These are phyloP conservation scores for Platorchestia sp. DNA, from an alignment of 1,140 invertebrate species.

Conservation along the genomic window DNA sequence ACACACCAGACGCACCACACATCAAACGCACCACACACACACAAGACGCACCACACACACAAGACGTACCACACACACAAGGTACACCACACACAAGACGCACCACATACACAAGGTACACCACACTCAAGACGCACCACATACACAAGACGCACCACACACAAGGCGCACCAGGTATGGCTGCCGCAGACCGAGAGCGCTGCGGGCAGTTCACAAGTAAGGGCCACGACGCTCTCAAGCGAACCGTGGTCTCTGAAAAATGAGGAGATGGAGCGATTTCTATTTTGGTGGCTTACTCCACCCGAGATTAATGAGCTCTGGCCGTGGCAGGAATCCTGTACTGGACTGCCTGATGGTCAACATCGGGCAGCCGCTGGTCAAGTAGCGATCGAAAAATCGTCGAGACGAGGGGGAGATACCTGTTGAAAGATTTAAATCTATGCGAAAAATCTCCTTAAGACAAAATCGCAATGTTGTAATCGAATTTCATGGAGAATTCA, in stretches of 20 bases:
- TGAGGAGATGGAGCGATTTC: constrained; percentile 24
- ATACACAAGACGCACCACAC: too few relatives aligned
- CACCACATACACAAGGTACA: too few relatives aligned
- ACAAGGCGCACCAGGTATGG: too few relatives aligned
- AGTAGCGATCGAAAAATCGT: neutral
- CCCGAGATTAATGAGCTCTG: constrained; percentile 15
- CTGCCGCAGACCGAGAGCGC: too few relatives aligned
- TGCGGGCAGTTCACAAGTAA: neutral
- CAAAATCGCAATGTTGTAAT: neutral
- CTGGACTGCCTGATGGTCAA: neutral
- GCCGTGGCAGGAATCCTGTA: constrained; percentile 25
- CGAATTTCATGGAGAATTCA: neutral
- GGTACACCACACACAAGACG: too few relatives aligned
- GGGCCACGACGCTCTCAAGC: neutral
- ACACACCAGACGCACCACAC: too few relatives aligned
- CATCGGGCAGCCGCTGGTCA: neutral
- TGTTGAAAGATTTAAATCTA: neutral
- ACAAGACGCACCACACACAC: too few relatives aligned
- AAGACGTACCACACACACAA: too few relatives aligned
- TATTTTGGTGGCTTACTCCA: constrained; percentile 19
- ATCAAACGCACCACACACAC: too few relatives aligned
- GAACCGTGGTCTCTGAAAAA: neutral
- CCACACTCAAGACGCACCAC: neutral
- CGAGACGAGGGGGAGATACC: too few relatives aligned
- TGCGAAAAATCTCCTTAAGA: neutral